These are phyloP conservation scores for Podargus strigoides DNA, from an alignment of 2,797 vertebrate genomes.

Conservation along the genomic window DNA sequence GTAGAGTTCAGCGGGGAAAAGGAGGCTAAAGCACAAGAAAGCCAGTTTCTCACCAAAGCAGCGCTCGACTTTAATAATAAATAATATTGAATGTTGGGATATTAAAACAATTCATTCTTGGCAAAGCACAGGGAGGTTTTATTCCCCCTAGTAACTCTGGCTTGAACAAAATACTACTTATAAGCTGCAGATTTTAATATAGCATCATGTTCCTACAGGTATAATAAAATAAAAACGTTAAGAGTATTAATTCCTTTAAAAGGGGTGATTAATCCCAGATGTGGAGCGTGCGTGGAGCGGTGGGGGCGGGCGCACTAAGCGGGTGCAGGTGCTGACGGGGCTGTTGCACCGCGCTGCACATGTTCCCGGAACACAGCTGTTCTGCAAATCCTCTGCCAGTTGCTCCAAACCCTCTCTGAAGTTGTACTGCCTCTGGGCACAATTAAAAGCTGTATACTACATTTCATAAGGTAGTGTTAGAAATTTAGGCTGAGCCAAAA, in stretches of 20 bases:
- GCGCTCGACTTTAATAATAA: constrained; percentile 76
- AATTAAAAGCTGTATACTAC: constrained; percentile 79
- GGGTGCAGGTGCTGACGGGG: constrained; percentile 76
- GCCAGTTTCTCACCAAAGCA: constrained; percentile 65
- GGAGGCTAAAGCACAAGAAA: constrained; percentile 60
- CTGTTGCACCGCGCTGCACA: constrained; percentile 56
- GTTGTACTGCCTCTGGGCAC: constrained; percentile 79
- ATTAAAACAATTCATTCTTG: constrained; percentile 84
- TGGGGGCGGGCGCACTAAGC: not conserved
- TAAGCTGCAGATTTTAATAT: constrained; percentile 76
- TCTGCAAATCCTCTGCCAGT: constrained; percentile 69
- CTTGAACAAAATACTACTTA: constrained; percentile 72
- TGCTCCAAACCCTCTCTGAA: constrained; percentile 71
- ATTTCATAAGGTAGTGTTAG: constrained; percentile 75
- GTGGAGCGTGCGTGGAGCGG: constrained; percentile 46
- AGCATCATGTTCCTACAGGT: constrained; percentile 76
- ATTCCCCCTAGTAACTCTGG: constrained; percentile 69
- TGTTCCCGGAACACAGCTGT: constrained; percentile 76
- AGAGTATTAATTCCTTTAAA: constrained; percentile 80
- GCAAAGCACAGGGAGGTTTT: constrained; percentile 69
- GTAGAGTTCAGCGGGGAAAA: constrained; percentile 47
- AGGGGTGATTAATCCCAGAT: constrained; percentile 78
- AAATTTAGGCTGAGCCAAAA: constrained; percentile 75
- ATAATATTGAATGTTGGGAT: constrained; percentile 80
- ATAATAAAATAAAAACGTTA: constrained; percentile 78